A percentile compares a stretch with the other conserved stretches of the same genome.
Conservation (phyloP, 2,888 invertebrate genomes). For the Oscheius sp. region DNA sequence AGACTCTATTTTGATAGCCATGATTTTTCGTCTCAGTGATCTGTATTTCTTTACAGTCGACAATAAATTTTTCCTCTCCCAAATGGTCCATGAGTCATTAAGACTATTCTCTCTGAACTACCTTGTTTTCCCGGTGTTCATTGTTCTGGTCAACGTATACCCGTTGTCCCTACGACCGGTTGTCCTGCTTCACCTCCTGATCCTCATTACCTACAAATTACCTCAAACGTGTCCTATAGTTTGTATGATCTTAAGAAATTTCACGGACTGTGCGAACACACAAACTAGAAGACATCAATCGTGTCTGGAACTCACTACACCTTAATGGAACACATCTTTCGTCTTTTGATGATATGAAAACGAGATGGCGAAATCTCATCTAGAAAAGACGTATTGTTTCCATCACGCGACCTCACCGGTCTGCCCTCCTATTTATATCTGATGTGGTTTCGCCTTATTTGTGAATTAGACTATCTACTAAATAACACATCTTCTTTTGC, state of each 20-base stretch:
- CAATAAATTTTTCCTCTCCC: too few relatives aligned
- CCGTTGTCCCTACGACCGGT: background rate
- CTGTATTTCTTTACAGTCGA: too few relatives aligned
- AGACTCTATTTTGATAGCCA: too few relatives aligned
- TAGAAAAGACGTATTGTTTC: background rate
- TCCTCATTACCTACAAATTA: too few relatives aligned
- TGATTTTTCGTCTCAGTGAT: too few relatives aligned
- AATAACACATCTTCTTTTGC: too few relatives aligned
- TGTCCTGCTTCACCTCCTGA: background rate
- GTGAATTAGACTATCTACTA: too few relatives aligned
- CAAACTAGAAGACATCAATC: background rate
- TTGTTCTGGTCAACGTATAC: background rate
- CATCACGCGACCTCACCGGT: background rate
- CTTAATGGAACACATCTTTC: background rate
- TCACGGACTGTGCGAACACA: background rate
- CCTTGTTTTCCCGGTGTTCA: background rate
- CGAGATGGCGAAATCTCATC: background rate
- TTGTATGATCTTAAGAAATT: too few relatives aligned
- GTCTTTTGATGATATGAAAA: background rate
- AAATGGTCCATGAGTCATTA: too few relatives aligned
- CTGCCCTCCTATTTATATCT: background rate
- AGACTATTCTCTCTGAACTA: too few relatives aligned
- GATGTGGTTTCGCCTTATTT: background rate
- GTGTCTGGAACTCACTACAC: background rate
- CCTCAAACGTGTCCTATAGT: too few relatives aligned